Evolutionary conservation across 2,888 invertebrate genomes (phyloP), one percentile per base, ranked within the genome.

Genomic region (Ryuthela nishihirai): DNA sequence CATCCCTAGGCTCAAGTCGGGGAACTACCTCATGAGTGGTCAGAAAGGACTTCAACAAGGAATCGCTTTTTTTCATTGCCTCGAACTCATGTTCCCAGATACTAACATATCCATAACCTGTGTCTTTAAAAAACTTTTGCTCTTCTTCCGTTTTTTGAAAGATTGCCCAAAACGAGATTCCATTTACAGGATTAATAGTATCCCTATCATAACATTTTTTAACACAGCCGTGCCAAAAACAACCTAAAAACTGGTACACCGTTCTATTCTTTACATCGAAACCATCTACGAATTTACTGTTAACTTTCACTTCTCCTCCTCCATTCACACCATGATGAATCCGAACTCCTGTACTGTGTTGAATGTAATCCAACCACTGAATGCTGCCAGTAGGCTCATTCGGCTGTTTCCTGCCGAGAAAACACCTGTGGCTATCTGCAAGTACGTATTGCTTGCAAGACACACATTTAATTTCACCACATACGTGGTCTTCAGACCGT

Each of bases 1-100:
- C 67, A 55, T 69, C 67, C 36, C 68, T 40, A 20, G 68, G 68
- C 15, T 66, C 48, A 3, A 71, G 25, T 5, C 64, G 64, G 0
- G 49, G 46, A 10, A 46, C 44, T 10, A 5, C 7, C 23, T 38
- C 12, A 15, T 23, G 32, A 44, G 35, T n/a, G n/a, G n/a, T n/a
- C n/a, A n/a, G n/a, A n/a, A n/a, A n/a, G n/a, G n/a, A n/a, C n/a
- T n/a, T n/a, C n/a, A n/a, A n/a, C n/a, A 67, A 25, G 10, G 42
- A 34, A 2, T 12, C 34, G 40, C 62, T 43, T 4, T 38, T 38
- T 39, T 64, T 61, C 3, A 67, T 3, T 25, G 46, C 12, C 7
- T 64, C 48, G 29, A 64, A 68, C 6, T 68, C 64, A 25, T 65
- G 65, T 42, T 67, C 69, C 69, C 68, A 69, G 9, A 48, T 64